Base-by-base conservation (phyloP, 1,140 invertebrate species). In the Eumeta japonica region DNA sequence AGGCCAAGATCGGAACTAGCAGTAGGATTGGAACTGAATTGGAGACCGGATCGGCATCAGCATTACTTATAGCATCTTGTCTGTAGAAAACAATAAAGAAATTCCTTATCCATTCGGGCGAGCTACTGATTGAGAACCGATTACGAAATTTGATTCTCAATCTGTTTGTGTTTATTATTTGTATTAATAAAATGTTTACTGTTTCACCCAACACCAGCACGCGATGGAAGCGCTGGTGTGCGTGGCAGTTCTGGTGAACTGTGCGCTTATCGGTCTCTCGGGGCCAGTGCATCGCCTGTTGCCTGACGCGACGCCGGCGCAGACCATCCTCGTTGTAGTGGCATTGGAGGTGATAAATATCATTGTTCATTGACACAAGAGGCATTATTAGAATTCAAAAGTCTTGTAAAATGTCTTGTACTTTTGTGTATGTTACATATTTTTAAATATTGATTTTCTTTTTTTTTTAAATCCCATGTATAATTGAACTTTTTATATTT, bases 221-320 rank as follows among this genome's bases (percentile, higher is more conserved):
- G 92, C 90, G 10, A 88, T 97, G 79, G 90, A 94, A 68, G 81
- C 92, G 13, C 91, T 97, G 82, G 90, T 93, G n/a, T 79, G 92
- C 1, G 85, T 94, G 20, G 92, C 94, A 0, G 92, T 97, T 9
- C 77, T 95, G 44, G 94, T 97, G 1, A 97, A 98, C 73, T 96
- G 93, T 76, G 93, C 91, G 0, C 75, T 98, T 16, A 92, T 98
- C 44, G 92, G 92, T 14, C 80, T 96, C 3, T 94, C 91, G 2
- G 92, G 92, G 1, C 88, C 93, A 53, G 86, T 96, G 4, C 87
- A 93, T 45, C 76, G 92, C 37, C 82, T 95, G 77, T 87, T 92
- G 61, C 92, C 94, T 0, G 87, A 88, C 39, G 82, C 94, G 61
- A 89, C 89, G 13, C 83, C 86, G 0, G 88, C 86, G 2, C 88